A percentile compares a stretch with the other conserved stretches of the same genome.
phyloP scores from a whole-genome alignment of 2,888 invertebrate genomes.

The Conomelus anceps region DNA sequence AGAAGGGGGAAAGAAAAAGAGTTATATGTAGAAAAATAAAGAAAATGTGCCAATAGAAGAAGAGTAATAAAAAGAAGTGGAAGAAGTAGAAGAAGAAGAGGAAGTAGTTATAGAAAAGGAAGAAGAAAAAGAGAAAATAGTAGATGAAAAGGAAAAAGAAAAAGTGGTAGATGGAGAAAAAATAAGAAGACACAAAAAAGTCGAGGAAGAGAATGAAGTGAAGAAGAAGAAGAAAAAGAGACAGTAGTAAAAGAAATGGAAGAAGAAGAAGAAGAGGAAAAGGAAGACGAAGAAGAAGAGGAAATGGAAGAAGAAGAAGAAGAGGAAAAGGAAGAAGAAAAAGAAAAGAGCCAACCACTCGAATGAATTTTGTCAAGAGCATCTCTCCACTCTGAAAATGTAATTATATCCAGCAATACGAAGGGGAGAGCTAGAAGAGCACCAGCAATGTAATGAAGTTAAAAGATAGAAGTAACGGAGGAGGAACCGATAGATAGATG shows the following conservation, averaged over 20 bases:
- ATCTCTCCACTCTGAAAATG: not conserved
- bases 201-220: slow-evolving; percentile 31
- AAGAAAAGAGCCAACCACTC: not conserved
- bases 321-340: not conserved
- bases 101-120: not conserved
- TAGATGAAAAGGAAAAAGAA: not conserved
- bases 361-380: not conserved
- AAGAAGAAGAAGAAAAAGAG: not conserved
- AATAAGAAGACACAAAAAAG: not conserved
- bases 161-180: not conserved
- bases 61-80: not conserved
- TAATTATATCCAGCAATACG: not conserved
- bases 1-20: too few species aligned
- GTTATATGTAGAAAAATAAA: too few species aligned
- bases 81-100: not conserved
- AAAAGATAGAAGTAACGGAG: too few species aligned
- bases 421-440: too few species aligned
- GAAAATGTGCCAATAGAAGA: too few species aligned
- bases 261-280: slow-evolving; percentile 28
- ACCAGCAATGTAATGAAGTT: not conserved
- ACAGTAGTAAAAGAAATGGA: slow-evolving; percentile 21
- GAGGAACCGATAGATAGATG: not conserved
- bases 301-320: not conserved
- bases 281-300: not conserved
- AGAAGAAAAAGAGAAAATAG: not conserved